Percentiles rank a stretch among this genome's conserved stretches.
Conservation (phyloP, 2,797 vertebrate genomes). For the Pyrocephalus nanus region DNA sequence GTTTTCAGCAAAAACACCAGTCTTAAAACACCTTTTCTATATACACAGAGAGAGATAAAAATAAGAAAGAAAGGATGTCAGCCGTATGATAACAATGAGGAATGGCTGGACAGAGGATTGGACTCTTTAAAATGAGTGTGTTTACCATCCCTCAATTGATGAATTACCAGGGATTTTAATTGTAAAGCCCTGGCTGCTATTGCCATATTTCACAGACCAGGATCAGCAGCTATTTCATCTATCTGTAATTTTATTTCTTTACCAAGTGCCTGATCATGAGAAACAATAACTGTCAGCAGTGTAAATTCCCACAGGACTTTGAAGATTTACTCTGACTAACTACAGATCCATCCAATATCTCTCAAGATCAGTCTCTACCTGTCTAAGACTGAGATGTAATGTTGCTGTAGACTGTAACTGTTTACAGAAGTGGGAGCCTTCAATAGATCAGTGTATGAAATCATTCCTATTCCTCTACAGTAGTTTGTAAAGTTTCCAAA, state of each 20-base stretch:
- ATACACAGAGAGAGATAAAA: not conserved
- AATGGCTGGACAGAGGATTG: not conserved
- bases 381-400: constrained; percentile 23
- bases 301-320: constrained; percentile 43
- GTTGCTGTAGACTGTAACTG: constrained; percentile 32
- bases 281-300: constrained; percentile 56
- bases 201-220: not conserved
- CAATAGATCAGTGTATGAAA: constrained; percentile 34
- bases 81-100: not conserved
- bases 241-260: constrained; percentile 50
- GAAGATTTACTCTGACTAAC: constrained; percentile 55
- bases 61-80: not conserved
- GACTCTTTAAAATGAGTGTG: not conserved
- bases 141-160: not conserved
- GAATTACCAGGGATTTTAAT: constrained; percentile 54
- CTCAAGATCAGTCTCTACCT: constrained; percentile 55
- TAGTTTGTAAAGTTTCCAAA: constrained; percentile 66
- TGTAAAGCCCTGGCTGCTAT: not conserved
- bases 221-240: constrained; percentile 38
- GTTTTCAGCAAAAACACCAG: not conserved
- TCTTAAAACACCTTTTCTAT: not conserved
- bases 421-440: constrained; percentile 39
- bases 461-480: constrained; percentile 51
- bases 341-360: constrained; percentile 46
- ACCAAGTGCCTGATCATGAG: constrained; percentile 47